phyloP scores from a whole-genome alignment of 2,797 vertebrate genomes.

The Aratinga solstitialis region DNA sequence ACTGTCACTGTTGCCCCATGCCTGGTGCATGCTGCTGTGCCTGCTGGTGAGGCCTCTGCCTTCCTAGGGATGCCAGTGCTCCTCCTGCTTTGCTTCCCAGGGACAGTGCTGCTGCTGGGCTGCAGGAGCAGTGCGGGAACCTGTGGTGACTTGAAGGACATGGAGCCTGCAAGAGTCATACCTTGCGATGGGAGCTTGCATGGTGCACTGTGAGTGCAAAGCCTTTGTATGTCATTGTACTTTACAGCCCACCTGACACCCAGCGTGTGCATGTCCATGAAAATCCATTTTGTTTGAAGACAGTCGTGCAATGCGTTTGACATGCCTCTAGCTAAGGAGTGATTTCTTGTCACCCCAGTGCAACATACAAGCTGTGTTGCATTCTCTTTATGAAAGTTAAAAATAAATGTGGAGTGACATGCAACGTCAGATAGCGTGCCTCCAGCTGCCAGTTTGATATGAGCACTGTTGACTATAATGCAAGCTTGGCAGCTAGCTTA shows the following conservation, averaged over 20 bases:
- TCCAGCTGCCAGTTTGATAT: not conserved
- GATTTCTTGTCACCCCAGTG: not conserved
- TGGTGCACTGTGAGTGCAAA: not conserved
- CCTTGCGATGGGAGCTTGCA: not conserved
- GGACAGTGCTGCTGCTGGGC: not conserved
- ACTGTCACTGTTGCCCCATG: fast-evolving
- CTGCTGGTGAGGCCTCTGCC: not conserved
- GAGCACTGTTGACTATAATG: not conserved
- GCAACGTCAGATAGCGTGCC: not conserved
- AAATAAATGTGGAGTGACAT: not conserved
- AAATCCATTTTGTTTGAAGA: not conserved
- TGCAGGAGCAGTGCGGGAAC: not conserved
- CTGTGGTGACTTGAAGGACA: not conserved
- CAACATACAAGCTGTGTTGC: not conserved
- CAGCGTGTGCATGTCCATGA: fast-evolving
- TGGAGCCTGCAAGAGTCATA: not conserved
- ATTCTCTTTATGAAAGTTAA: not conserved
- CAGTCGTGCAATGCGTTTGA: not conserved
- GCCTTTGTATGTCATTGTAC: not conserved
- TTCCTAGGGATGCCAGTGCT: not conserved
- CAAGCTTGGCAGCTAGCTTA: not conserved
- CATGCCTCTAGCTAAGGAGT: not conserved
- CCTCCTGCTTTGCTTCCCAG: not conserved
- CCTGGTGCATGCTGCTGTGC: not conserved
- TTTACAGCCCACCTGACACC: not conserved